Evolutionary conservation across 2,888 invertebrate genomes (phyloP).

Genomic region (Leucania comma): DNA sequence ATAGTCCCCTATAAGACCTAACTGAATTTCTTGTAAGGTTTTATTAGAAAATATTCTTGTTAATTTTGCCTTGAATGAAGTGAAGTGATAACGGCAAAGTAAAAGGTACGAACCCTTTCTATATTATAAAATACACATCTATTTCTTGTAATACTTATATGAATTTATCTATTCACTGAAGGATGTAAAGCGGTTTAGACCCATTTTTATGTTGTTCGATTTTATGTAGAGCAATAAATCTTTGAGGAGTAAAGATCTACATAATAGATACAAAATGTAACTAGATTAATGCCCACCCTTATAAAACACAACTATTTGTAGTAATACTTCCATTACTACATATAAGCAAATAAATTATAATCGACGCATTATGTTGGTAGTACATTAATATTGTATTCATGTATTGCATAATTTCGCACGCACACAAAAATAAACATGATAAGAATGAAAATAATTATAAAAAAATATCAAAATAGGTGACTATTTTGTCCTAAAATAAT

Average conservation of each 20-base stretch:
- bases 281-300: too few species aligned
- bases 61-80: slow-evolving; percentile 21
- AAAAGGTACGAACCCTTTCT: slow-evolving; percentile 17
- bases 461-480: too few species aligned
- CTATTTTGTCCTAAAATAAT: too few species aligned
- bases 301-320: too few species aligned
- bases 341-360: too few species aligned
- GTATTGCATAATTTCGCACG: too few species aligned
- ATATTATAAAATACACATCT: slow-evolving; percentile 6
- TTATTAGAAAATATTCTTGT: slow-evolving; percentile 4
- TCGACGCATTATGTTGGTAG: too few species aligned
- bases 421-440: too few species aligned
- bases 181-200: neutral
- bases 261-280: too few species aligned
- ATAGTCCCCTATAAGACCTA: slow-evolving; percentile 8
- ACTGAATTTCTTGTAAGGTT: slow-evolving; percentile 2
- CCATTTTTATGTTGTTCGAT: slow-evolving; percentile 10
- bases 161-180: slow-evolving; percentile 18
- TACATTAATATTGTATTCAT: too few species aligned
- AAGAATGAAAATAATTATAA: too few species aligned
- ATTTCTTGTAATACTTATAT: slow-evolving; percentile 14
- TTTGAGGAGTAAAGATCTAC: slow-evolving; percentile 1
- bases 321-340: too few species aligned
- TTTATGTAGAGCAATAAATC: slow-evolving; percentile 12
- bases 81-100: slow-evolving; percentile 28